Evolutionary conservation across 1,140 invertebrate species (phyloP).

Genomic region (Piezodorus guildinii): DNA sequence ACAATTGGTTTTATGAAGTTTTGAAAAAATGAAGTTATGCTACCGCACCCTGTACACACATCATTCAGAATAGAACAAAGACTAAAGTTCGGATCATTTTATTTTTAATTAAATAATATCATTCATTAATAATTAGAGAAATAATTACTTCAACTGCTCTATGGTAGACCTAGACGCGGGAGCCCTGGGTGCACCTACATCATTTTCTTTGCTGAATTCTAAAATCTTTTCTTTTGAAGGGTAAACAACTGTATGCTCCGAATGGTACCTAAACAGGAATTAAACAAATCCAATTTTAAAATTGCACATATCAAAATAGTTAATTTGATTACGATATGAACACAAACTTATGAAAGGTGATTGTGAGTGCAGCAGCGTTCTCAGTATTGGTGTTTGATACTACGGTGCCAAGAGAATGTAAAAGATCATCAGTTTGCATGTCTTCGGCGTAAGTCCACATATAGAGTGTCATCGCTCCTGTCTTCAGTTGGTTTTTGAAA

Average conservation of each 20-base stretch:
- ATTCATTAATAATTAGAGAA: too few species aligned
- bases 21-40: too few species aligned
- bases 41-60: too few species aligned
- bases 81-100: too few species aligned
- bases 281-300: conserved; percentile 12
- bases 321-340: not conserved
- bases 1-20: too few species aligned
- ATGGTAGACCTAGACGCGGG: conserved; percentile 27
- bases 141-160: conserved; percentile 29
- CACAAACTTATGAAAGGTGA: conserved; percentile 64
- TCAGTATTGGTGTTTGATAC: conserved; percentile 77
- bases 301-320: not conserved
- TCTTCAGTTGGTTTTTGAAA: conserved; percentile 76
- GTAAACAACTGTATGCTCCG: conserved; percentile 55
- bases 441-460: conserved; percentile 87
- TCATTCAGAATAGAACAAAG: too few species aligned
- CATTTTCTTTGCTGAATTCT: conserved; percentile 34
- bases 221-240: conserved; percentile 55
- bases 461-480: conserved; percentile 72
- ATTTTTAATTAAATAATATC: too few species aligned
- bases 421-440: conserved; percentile 63
- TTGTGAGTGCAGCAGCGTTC: conserved; percentile 62
- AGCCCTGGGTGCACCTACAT: conserved; percentile 8
- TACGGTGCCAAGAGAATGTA: conserved; percentile 75
- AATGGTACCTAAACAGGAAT: conserved; percentile 43